phyloP scores from a whole-genome alignment of 2,113 vertebrate genomes.

The Arvicanthis niloticus region DNA sequence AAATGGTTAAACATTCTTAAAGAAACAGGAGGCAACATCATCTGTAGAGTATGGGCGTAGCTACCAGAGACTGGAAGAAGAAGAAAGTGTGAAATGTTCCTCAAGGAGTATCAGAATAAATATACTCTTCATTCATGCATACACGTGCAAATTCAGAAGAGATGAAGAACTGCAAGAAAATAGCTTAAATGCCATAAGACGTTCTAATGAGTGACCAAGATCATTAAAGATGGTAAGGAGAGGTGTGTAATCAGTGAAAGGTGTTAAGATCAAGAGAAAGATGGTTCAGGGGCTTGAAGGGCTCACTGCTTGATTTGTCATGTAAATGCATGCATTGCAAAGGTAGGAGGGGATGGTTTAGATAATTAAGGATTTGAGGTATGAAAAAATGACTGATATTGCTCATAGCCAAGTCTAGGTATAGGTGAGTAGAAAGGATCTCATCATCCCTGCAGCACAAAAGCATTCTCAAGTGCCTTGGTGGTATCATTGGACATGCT shows the following conservation, averaged over 20 bases:
- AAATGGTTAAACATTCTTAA: background rate
- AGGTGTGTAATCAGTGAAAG: background rate
- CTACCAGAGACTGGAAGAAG: background rate
- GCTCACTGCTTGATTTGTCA: background rate
- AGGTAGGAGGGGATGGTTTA: too few relatives aligned
- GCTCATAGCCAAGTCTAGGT: background rate
- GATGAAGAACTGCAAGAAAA: background rate
- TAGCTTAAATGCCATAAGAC: background rate
- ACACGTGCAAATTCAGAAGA: background rate
- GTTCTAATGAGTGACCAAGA: background rate
- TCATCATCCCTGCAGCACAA: background rate
- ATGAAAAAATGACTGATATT: background rate
- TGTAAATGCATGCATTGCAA: background rate
- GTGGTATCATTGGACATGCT: background rate
- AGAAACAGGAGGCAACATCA: background rate
- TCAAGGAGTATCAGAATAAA: slow-evolving; percentile 27
- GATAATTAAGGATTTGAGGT: background rate
- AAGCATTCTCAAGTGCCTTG: background rate
- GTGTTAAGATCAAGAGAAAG: background rate
- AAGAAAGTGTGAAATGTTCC: slow-evolving; percentile 5
- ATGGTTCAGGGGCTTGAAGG: background rate
- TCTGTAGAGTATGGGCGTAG: background rate
- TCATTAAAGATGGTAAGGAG: background rate
- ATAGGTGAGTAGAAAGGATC: background rate
- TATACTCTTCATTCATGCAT: background rate